Evolutionary conservation across 23 tunicate species (phyloP), one percentile per base, ranked within the genome.

Genomic region (Diplosoma virens): DNA sequence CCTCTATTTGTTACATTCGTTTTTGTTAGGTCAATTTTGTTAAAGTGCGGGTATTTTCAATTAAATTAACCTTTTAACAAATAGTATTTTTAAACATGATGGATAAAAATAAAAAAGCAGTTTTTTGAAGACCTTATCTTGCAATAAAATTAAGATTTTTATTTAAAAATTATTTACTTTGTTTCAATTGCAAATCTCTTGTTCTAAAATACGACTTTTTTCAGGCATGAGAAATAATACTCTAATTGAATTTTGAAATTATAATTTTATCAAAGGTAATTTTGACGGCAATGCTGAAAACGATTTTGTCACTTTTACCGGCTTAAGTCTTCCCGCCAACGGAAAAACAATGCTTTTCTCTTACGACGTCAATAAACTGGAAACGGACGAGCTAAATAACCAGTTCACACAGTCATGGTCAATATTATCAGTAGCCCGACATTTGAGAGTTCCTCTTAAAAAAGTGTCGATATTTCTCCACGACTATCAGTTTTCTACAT

Each of bases 301-400:
- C 63, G 96, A 89, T 58, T 89, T 89, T 64, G 36, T 71, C 11
- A 89, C 96, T 14, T 74, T 82, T 30, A 61, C 56, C 60, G 76
- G 84, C 0, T n/a, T 82, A 11, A 56, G 3, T 26, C 37, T 89
- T 7, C 96, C 96, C 0, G 70, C 56, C 26, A 25, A 33, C 22
- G 66, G 25, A 6, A 46, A 35, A 30, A 27, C 20, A 24, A 46
- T 3, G 4, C 21, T 2, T 16, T 17, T 41, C 3, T 17, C 52
- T 1, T 24, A 58, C 29, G 26, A 37, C n/a, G 7, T 67, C 4
- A 33, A 56, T 25, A 21, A 37, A 21, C 45, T 82, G 53, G 75
- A 75, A 35, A 73, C 87, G 20, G 66, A 64, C 17, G 71, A 82
- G 20, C 33, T 82, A 29, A 52, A 73, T 7, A 60, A 82, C 45